These are phyloP conservation scores for Eupithecia vulgata DNA, from an alignment of 2,888 invertebrate species.

Conservation along the genomic window DNA sequence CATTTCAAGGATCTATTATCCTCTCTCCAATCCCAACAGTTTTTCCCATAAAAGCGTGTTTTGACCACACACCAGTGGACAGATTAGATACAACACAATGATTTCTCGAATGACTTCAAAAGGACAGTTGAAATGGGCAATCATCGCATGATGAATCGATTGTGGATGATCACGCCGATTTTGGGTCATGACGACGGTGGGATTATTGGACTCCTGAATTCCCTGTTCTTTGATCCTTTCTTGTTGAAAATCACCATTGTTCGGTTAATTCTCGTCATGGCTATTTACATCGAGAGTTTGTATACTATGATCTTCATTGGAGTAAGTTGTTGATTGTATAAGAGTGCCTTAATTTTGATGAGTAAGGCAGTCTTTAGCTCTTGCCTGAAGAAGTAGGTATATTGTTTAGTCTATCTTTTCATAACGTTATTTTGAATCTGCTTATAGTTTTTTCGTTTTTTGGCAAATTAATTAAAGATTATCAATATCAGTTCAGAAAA, in stretches of 20 bases:
- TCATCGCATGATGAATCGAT: slow-evolving; percentile 62
- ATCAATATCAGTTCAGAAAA: too few relatives aligned
- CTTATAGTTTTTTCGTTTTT: not conserved
- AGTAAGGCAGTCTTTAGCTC: too few relatives aligned
- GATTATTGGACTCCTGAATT: not conserved
- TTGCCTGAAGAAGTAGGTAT: too few relatives aligned
- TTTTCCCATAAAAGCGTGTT: slow-evolving; percentile 63
- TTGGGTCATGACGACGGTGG: slow-evolving; percentile 32
- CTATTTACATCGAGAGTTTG: not conserved
- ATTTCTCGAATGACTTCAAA: slow-evolving; percentile 55
- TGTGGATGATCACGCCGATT: slow-evolving; percentile 48
- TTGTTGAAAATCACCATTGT: not conserved
- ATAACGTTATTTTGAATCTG: not conserved
- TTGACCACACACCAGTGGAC: slow-evolving; percentile 55
- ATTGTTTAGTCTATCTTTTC: not conserved
- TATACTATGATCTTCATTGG: not conserved
- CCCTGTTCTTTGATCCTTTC: slow-evolving; percentile 9
- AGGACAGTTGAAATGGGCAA: slow-evolving; percentile 51
- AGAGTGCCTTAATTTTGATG: too few relatives aligned
- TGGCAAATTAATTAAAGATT: too few relatives aligned
- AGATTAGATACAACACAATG: slow-evolving; percentile 52
- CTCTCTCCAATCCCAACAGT: slow-evolving; percentile 37
- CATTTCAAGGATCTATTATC: slow-evolving; percentile 1
- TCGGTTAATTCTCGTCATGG: not conserved
- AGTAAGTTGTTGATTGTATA: not conserved